Evolutionary conservation across 2,888 invertebrate genomes (phyloP).

Genomic region (Pantelozetes paolii): DNA sequence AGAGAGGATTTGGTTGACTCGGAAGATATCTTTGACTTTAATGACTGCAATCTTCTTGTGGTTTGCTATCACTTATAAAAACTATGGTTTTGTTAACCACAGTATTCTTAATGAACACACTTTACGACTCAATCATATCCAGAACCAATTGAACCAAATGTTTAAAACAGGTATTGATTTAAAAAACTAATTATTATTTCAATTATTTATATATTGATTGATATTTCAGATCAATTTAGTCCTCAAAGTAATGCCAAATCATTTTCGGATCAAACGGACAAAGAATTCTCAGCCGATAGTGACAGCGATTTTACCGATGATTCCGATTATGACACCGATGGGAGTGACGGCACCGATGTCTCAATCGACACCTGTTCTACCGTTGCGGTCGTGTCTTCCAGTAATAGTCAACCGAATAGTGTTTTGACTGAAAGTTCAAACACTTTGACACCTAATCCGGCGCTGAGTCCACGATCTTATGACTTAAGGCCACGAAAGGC

Average conservation of each 20-base stretch:
- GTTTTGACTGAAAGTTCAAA: neutral
- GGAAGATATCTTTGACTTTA: constrained; percentile 4
- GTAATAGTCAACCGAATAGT: neutral
- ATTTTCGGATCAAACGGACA: neutral
- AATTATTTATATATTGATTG: neutral
- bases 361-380: constrained; percentile 19
- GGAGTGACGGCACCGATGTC: neutral
- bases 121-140: constrained; percentile 11
- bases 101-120: constrained; percentile 37
- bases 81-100: constrained; percentile 31
- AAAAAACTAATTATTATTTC: neutral
- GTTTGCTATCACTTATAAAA: constrained; percentile 34
- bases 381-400: neutral
- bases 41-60: constrained; percentile 34
- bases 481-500: neutral
- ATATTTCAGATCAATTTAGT: neutral
- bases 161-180: neutral
- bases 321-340: constrained; percentile 23
- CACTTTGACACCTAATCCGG: neutral
- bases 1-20: constrained; percentile 30
- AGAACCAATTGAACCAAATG: constrained; percentile 30
- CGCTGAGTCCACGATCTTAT: neutral
- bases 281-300: neutral
- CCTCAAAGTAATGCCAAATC: too few species aligned
- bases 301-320: constrained; percentile 21